Conservation (phyloP, 2,113 vertebrate species). For the Eretmochelys imbricata region DNA sequence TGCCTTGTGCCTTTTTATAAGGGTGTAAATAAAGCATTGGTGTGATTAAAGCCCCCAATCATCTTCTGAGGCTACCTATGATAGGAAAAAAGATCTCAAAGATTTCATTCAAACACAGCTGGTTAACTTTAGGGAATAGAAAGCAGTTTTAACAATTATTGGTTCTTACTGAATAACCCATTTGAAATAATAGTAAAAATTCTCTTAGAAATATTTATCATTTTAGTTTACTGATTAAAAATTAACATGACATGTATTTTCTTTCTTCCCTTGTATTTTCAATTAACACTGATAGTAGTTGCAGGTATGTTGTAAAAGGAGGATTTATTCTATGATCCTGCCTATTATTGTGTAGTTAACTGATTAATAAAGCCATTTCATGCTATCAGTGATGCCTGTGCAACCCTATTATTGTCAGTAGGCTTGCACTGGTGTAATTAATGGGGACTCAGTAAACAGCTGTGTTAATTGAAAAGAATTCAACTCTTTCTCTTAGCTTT, state of each 20-base stretch:
- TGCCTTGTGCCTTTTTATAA: background rate
- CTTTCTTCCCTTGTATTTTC: slow-evolving; percentile 41
- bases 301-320: slow-evolving; percentile 49
- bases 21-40: background rate
- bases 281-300: slow-evolving; percentile 65
- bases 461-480: slow-evolving; percentile 67
- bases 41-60: background rate
- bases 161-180: background rate
- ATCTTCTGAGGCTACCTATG: background rate
- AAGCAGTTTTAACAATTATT: background rate
- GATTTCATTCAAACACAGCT: background rate
- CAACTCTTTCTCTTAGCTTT: slow-evolving; percentile 71
- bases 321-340: slow-evolving; percentile 67
- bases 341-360: slow-evolving; percentile 67
- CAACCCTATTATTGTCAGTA: slow-evolving; percentile 76
- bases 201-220: background rate
- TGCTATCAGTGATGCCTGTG: slow-evolving; percentile 57
- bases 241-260: background rate
- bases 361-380: slow-evolving; percentile 73
- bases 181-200: background rate
- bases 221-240: background rate
- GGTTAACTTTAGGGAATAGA: background rate
- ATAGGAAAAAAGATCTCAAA: background rate
- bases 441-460: slow-evolving; percentile 71
- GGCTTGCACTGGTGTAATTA: slow-evolving; percentile 70